Evolutionary conservation across 2,113 vertebrate genomes (phyloP).

Genomic region (Siniperca knerii): DNA sequence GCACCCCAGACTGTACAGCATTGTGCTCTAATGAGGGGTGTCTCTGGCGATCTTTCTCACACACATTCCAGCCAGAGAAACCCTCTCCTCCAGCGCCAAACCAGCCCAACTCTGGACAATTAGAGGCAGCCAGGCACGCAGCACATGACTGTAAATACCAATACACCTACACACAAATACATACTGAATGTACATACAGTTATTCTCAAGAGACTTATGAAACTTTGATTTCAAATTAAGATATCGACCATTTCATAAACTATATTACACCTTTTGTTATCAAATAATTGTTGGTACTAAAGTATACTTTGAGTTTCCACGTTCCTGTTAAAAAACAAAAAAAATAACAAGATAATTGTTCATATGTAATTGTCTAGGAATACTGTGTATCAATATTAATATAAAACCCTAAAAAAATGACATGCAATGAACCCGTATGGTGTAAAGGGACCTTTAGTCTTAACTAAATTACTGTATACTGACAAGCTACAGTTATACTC

Average conservation of each 20-base stretch:
- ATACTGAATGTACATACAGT: slow-evolving; percentile 6
- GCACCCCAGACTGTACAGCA: slow-evolving; percentile 79
- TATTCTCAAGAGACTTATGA: not conserved
- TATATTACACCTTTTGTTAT: no score
- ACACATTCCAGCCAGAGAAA: slow-evolving; percentile 77
- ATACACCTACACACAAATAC: slow-evolving; percentile 67
- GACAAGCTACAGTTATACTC: not conserved
- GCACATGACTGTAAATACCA: slow-evolving; percentile 73
- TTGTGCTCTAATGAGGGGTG: slow-evolving; percentile 84
- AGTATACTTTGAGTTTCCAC: not conserved
- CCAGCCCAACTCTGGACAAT: slow-evolving; percentile 31
- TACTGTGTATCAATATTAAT: not conserved
- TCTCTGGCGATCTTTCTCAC: slow-evolving; percentile 71
- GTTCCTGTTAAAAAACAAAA: not conserved
- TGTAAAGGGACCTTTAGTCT: not conserved
- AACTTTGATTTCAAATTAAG: not conserved
- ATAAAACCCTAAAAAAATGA: not conserved
- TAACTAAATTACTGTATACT: not conserved
- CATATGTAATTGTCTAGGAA: not conserved
- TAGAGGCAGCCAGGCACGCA: slow-evolving; percentile 44
- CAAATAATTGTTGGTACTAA: not conserved
- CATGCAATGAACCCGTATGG: no score
- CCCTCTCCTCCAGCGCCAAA: slow-evolving; percentile 55
- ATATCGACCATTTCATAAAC: not conserved
- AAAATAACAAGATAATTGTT: no score